Evolutionary conservation across 92 coral and sea anemone species (phyloP).

Genomic region (Isaurus tuberculatus): DNA sequence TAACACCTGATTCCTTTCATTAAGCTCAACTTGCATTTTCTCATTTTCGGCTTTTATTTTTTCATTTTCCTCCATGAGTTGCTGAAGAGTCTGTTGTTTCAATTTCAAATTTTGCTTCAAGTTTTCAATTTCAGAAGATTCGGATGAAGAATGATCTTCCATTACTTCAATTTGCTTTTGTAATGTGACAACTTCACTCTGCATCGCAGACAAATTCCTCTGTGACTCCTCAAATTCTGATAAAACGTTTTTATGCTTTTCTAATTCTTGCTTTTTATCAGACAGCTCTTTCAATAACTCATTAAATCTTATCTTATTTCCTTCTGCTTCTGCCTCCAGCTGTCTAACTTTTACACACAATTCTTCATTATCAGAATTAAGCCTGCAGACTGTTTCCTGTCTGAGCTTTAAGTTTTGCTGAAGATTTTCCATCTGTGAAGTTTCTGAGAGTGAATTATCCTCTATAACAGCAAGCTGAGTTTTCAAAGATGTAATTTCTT

Average conservation of each 20-base stretch:
- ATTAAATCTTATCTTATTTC: conserved; percentile 71
- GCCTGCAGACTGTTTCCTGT: conserved; percentile 79
- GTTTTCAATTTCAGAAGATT: conserved; percentile 81
- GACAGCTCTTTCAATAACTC: conserved; percentile 60
- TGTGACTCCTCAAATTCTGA: conserved; percentile 59
- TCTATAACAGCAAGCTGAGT: conserved; percentile 73
- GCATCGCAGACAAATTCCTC: conserved; percentile 54
- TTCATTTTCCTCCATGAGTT: conserved; percentile 84
- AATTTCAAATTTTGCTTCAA: conserved; percentile 81
- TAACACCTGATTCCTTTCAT: conserved; percentile 48
- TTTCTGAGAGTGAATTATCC: conserved; percentile 85
- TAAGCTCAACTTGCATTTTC: conserved; percentile 68
- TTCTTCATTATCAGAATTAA: conserved; percentile 84
- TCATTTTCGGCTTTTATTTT: conserved; percentile 78
- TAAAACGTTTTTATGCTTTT: conserved; percentile 53
- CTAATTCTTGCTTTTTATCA: conserved; percentile 61
- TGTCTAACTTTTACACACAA: conserved; percentile 65
- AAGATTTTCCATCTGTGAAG: conserved; percentile 83
- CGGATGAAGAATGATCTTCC: conserved; percentile 85
- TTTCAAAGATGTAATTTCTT: conserved; percentile 65
- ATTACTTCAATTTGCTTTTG: conserved; percentile 67
- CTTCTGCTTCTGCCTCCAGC: conserved; percentile 76
- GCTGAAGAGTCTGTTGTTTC: conserved; percentile 82
- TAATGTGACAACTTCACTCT: conserved; percentile 65
- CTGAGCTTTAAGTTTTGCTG: conserved; percentile 85